A percentile compares a stretch with the other conserved stretches of the same genome.
Evolutionary conservation across 1,140 invertebrate genomes (phyloP).

Genomic region (Sinonovacula constricta): DNA sequence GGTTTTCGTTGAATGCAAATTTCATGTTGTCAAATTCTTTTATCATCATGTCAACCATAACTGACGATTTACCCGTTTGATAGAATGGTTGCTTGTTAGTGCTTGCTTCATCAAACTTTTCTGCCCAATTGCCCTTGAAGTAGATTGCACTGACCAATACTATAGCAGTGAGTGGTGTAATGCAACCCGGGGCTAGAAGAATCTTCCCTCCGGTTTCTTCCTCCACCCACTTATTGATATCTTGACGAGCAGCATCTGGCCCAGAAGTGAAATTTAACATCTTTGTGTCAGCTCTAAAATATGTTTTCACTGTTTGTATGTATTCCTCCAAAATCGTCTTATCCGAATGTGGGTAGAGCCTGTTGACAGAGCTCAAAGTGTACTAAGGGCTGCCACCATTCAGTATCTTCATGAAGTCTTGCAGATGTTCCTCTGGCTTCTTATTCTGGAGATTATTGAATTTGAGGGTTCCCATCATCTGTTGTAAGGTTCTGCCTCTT

Average conservation of each 20-base stretch:
- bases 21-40: slow-evolving; percentile 73
- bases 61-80: slow-evolving; percentile 14
- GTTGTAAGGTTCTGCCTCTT: slow-evolving; percentile 33
- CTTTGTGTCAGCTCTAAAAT: slow-evolving; percentile 21
- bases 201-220: slow-evolving; percentile 84
- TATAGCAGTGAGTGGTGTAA: slow-evolving; percentile 82
- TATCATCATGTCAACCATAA: slow-evolving; percentile 72
- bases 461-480: slow-evolving; percentile 30
- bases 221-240: slow-evolving; percentile 86
- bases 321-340: slow-evolving; percentile 21
- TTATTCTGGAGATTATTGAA: not conserved
- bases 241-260: slow-evolving; percentile 64
- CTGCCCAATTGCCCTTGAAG: slow-evolving; percentile 87
- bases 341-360: slow-evolving; percentile 15
- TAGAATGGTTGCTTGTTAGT: slow-evolving; percentile 80
- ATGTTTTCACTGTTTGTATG: not conserved
- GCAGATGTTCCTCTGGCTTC: slow-evolving; percentile 8
- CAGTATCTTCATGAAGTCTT: slow-evolving; percentile 9
- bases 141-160: slow-evolving; percentile 89
- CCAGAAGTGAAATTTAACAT: slow-evolving; percentile 4
- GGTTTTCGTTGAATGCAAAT: slow-evolving; percentile 83
- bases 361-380: slow-evolving; percentile 15
- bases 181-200: slow-evolving; percentile 80
- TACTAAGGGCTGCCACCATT: slow-evolving; percentile 6
- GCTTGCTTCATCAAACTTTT: slow-evolving; percentile 81